Evolutionary conservation across 2,888 invertebrate genomes (phyloP), one percentile per base, ranked within the genome.

Genomic region (Eupithecia exiguata): DNA sequence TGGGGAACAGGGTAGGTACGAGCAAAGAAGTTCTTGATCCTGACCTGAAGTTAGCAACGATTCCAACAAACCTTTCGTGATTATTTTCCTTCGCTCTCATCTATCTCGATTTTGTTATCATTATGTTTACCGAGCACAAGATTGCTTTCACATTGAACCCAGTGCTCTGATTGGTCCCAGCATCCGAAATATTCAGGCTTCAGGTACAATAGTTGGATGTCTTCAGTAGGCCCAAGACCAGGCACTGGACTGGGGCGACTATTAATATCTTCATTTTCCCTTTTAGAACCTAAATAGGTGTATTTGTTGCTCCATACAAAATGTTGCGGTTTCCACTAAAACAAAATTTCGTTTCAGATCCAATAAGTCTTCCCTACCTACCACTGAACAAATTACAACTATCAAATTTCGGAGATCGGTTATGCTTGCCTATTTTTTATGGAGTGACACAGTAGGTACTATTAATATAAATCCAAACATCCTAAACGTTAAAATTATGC

Each of bases 291-390:
- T 66, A 96, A 87, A 83, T 95, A 96, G 68, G 96, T 82, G 83
- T 95, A 87, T 82, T 95, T 95, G 70, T 95, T 93, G 0, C 89
- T 89, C 96, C 96, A 96, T 68, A 63, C 16, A 72, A 77, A 67
- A 25, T 49, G 36, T 18, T 65, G 68, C 14, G 69, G 71, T 40
- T 72, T 68, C 72, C 72, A 75, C 72, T 75, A 68, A 65, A 75
- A 75, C n/a, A 62, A 18, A 69, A 38, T 30, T 30, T 35, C 7
- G n/a, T 12, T 12, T 58, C 5, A 16, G 16, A 16, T 58, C 21
- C 21, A 21, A 58, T 21, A 9, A 58, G 53, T 2, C 9, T 21
- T 58, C 4, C 21, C 21, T 21, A 30, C 2, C 2, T 30, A 30
- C 30, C 30, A 30, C 30, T 30, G 4, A 30, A 30, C 4, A 30